Conservation (phyloP, 2,113 vertebrate species). For the Paraplagusia blochii region DNA sequence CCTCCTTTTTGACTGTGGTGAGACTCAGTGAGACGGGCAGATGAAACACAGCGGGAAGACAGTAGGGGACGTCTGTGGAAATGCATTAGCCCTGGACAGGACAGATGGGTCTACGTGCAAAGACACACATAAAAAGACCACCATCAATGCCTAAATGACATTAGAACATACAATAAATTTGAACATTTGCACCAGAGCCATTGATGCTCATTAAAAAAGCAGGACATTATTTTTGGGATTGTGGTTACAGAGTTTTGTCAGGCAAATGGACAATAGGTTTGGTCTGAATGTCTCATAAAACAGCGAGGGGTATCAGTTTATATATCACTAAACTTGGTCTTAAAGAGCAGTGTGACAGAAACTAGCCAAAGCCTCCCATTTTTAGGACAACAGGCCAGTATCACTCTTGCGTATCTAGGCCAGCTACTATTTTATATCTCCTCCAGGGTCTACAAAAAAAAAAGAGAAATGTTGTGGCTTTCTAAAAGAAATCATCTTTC, state of each 20-base stretch:
- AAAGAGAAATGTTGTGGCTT: conserved; percentile 2
- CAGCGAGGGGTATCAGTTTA: too few relatives aligned
- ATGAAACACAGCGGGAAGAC: conserved; percentile 45
- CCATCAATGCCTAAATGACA: not conserved
- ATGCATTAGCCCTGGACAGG: conserved; percentile 18
- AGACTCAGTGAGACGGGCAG: conserved; percentile 33
- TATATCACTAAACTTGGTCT: conserved; percentile 1
- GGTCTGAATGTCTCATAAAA: too few relatives aligned
- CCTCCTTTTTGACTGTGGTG: conserved; percentile 14
- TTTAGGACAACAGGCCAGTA: conserved; percentile 15
- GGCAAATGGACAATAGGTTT: too few relatives aligned
- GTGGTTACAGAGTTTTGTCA: too few relatives aligned
- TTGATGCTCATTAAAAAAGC: too few relatives aligned
- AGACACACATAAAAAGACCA: conserved; percentile 3
- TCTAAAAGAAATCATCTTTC: conserved; percentile 2
- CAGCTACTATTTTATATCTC: conserved; percentile 31
- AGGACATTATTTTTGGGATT: too few relatives aligned
- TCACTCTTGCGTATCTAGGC: conserved; percentile 39
- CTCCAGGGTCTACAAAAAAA: conserved; percentile 13
- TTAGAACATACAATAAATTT: too few relatives aligned
- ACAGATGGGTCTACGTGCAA: conserved; percentile 14
- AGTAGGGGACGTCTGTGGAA: conserved; percentile 43
- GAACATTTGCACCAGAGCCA: not conserved
- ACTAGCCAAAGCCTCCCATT: conserved; percentile 5
- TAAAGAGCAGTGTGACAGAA: conserved; percentile 13